Percentiles rank a stretch among this genome's conserved stretches.
These are phyloP conservation scores for Vulpes ferrilata DNA, from an alignment of 2,113 vertebrate species.

Conservation along the genomic window DNA sequence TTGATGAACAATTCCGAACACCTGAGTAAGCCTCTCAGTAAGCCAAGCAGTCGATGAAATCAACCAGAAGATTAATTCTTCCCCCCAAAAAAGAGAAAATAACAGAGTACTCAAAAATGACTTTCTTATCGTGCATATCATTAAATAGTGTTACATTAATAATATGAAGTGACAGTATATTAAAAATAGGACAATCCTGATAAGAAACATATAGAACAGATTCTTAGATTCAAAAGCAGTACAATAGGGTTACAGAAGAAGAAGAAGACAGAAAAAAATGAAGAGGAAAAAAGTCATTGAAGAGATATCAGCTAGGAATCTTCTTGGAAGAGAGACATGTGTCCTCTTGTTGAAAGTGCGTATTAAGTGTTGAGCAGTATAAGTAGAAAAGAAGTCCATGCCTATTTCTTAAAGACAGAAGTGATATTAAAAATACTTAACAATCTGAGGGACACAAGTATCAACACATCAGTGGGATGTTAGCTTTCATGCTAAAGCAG, in stretches of 20 bases:
- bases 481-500: not conserved
- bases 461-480: not conserved
- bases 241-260: not conserved
- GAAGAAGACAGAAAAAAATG: not conserved
- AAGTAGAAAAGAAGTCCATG: not conserved
- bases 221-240: not conserved
- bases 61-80: not conserved
- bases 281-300: not conserved
- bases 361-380: not conserved
- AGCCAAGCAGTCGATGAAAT: not conserved
- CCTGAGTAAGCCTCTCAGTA: not conserved
- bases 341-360: not conserved
- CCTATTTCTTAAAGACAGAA: not conserved
- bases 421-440: not conserved
- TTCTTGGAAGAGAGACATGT: not conserved
- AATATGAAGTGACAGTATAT: not conserved
- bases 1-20: not conserved
- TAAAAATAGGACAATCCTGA: not conserved
- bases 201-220: not conserved
- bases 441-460: not conserved
- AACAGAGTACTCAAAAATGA: not conserved
- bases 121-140: not conserved
- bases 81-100: not conserved
- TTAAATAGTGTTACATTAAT: not conserved
- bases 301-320: not conserved